A percentile compares a stretch with the other conserved stretches of the same genome.
Evolutionary conservation across 2,888 invertebrate genomes (phyloP).

Genomic region (Trilocha varians): DNA sequence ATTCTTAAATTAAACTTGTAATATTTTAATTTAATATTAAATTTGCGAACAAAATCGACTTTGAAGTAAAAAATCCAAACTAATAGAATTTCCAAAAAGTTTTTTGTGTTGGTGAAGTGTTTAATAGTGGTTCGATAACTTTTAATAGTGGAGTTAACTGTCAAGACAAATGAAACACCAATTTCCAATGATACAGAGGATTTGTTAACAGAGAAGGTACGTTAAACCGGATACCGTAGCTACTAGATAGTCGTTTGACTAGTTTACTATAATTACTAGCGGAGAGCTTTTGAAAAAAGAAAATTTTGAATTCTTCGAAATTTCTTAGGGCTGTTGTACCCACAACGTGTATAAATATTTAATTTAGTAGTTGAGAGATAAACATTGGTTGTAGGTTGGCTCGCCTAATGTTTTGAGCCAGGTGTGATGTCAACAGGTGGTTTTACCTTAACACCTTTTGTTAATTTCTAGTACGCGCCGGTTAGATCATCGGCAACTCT

Average conservation of each 20-base stretch:
- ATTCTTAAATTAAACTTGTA: constrained; percentile 10
- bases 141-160: constrained; percentile 30
- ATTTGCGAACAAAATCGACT: neutral
- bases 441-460: neutral
- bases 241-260: constrained; percentile 49
- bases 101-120: constrained; percentile 47
- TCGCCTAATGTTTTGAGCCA: constrained; percentile 35
- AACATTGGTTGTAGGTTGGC: constrained; percentile 35
- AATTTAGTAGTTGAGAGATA: constrained; percentile 38
- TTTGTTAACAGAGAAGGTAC: constrained; percentile 65
- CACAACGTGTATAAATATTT: constrained; percentile 55
- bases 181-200: constrained; percentile 39
- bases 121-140: constrained; percentile 40
- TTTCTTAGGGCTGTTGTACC: constrained; percentile 20
- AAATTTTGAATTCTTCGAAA: constrained; percentile 7
- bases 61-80: too few relatives aligned
- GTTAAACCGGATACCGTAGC: constrained; percentile 59
- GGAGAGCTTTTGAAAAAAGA: constrained; percentile 28
- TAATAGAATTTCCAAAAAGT: constrained; percentile 29
- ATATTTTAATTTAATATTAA: constrained; percentile 6
- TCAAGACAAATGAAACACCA: constrained; percentile 40
- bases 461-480: too few relatives aligned
- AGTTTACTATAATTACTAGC: constrained; percentile 45
- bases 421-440: constrained; percentile 62
- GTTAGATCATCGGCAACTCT: too few relatives aligned